A percentile compares a stretch with the other conserved stretches of the same genome.
These are phyloP conservation scores for Sylvia borin DNA, from an alignment of 2,797 vertebrate genomes.

Conservation along the genomic window DNA sequence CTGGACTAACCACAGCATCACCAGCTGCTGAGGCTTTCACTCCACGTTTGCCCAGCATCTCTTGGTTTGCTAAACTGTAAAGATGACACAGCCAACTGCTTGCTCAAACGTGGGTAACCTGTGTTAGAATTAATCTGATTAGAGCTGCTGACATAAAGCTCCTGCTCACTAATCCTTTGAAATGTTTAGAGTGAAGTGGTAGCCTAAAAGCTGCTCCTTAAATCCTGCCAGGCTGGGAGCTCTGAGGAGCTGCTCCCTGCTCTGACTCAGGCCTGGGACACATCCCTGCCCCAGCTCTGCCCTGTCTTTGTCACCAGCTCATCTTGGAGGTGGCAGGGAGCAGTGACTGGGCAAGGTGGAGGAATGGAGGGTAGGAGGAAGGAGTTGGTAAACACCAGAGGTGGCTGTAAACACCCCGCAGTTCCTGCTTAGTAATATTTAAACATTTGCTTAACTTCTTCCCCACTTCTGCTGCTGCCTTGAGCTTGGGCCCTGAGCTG, in stretches of 20 bases:
- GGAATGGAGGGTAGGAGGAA: not conserved
- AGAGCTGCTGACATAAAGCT: not conserved
- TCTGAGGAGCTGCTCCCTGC: not conserved
- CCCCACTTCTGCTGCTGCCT: not conserved
- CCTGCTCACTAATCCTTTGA: not conserved
- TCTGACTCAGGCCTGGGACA: not conserved
- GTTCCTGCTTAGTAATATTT: slow-evolving; percentile 8
- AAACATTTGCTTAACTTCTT: slow-evolving; percentile 37
- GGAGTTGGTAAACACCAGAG: not conserved
- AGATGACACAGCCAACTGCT: not conserved
- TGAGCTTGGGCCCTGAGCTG: not conserved
- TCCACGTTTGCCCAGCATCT: not conserved
- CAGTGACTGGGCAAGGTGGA: not conserved
- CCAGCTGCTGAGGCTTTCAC: not conserved
- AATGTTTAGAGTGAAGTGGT: not conserved
- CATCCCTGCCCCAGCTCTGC: not conserved
- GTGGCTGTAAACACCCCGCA: not conserved
- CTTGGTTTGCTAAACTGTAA: not conserved
- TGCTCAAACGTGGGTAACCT: not conserved
- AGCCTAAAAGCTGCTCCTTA: not conserved
- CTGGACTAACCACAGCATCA: not conserved
- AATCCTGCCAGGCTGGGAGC: not conserved
- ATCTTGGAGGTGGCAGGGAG: not conserved
- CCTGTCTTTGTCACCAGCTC: not conserved
- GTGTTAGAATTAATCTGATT: not conserved